A percentile compares a stretch with the other conserved stretches of the same genome.
Evolutionary conservation across 2,888 invertebrate species (phyloP).

Genomic region (Eugnorisma glareosa): DNA sequence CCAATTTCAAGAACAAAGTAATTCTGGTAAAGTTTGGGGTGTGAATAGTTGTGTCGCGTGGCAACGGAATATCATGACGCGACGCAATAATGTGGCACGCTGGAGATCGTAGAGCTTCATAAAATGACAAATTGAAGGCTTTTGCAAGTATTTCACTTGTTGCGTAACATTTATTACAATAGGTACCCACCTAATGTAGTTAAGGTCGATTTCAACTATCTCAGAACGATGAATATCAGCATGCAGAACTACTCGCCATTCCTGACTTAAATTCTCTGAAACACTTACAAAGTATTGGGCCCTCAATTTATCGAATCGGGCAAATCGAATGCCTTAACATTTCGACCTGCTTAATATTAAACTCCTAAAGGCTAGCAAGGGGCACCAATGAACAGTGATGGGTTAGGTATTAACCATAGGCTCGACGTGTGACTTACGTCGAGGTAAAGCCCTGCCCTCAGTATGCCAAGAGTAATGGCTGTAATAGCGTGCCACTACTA

Average conservation of each 20-base stretch:
- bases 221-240: background rate
- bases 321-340: conserved; percentile 37
- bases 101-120: conserved; percentile 13
- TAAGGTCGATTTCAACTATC: background rate
- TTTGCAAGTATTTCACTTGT: conserved; percentile 12
- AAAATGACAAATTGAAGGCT: background rate
- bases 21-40: conserved; percentile 48
- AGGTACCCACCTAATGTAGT: background rate
- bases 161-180: background rate
- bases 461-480: conserved; percentile 65
- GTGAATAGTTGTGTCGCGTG: conserved; percentile 58
- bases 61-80: conserved; percentile 59
- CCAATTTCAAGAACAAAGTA: conserved; percentile 53
- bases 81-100: conserved; percentile 35
- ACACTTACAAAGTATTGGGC: background rate
- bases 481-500: conserved; percentile 85
- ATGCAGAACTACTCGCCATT: background rate
- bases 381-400: conserved; percentile 42
- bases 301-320: conserved; percentile 26
- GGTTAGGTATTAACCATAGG: conserved; percentile 41
- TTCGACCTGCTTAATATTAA: conserved; percentile 53
- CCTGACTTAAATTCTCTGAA: background rate
- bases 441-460: conserved; percentile 36
- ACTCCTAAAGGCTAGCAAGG: conserved; percentile 43
- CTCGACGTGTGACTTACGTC: conserved; percentile 22